Evolutionary conservation across 2,888 invertebrate genomes (phyloP), one percentile per base, ranked within the genome.

Genomic region (Drepana falcataria): DNA sequence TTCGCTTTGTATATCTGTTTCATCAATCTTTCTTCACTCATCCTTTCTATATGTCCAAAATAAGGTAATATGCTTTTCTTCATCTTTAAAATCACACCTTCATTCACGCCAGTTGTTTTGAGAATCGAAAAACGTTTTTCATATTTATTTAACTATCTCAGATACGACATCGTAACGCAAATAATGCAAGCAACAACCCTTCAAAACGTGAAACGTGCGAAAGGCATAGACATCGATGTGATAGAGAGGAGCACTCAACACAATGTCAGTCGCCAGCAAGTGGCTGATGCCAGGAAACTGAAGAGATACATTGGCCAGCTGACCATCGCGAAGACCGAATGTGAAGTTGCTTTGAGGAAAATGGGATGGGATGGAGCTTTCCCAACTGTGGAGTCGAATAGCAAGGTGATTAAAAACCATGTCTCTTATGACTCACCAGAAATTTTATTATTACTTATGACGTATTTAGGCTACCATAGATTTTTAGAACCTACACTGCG

Each of bases 141-240:
- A 21, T 21, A 21, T 21, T 21, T 21, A 21, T 21, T 21, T 21
- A 21, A 21, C 21, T 51, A 52, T 48, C 48, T 49, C 73, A 95
- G 96, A 64, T 96, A 95, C 70, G 96, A 96, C 71, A 96, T 98
- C 65, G 96, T 97, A 3, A 96, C 96, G 49, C 97, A 97, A 91
- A 95, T 98, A 68, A 97, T 98, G 95, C 97, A 98, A 92, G 97
- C 97, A 0, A 97, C 97, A 21, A 96, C 97, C 1, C 93, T 97
- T 64, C 96, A 97, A 85, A 97, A 97, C 77, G 92, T 97, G 59
- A 97, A 97, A 85, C 93, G 96, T 68, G 95, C 96, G 4, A 96
- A 96, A 88, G 97, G 96, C 49, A 89, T 95, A 47, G 95, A 95
- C 72, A 89, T 93, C 48, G 96, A 95, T 64, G 75, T 83, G 0